Evolutionary conservation across 1,140 invertebrate genomes (phyloP).

Genomic region (Calliopsis andreniformis): DNA sequence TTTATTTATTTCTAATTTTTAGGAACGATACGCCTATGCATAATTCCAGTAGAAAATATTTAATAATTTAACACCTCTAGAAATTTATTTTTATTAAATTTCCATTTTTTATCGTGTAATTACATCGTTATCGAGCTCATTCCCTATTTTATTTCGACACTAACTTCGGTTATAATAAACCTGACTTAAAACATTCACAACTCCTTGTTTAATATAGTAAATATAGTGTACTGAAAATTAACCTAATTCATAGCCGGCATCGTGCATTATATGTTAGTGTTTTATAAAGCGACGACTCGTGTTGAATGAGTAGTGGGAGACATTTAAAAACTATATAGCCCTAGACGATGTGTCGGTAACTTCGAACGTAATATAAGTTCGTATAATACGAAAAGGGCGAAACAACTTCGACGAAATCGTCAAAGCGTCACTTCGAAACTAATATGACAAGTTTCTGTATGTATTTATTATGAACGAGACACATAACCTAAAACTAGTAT

Average conservation of each 20-base stretch:
- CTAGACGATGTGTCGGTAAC: constrained; percentile 8
- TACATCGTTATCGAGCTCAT: no score
- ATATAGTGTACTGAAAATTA: constrained; percentile 29
- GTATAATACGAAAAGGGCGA: neutral
- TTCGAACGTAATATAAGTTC: constrained; percentile 7
- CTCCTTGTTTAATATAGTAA: neutral
- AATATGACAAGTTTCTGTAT: constrained; percentile 68
- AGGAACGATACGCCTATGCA: no score
- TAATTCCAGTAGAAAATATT: no score
- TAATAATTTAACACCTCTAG: no score
- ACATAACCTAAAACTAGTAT: constrained; percentile 55
- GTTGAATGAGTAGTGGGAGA: constrained; percentile 19
- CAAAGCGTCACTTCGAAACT: constrained; percentile 14
- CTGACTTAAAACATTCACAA: neutral
- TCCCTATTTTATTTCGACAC: no score
- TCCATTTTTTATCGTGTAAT: no score
- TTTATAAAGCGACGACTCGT: constrained; percentile 28
- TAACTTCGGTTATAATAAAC: neutral
- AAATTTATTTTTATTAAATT: constrained; percentile 7
- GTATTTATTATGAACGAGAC: constrained; percentile 49
- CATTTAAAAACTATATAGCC: constrained; percentile 36
- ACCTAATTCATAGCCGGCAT: constrained; percentile 47
- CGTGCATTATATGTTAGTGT: constrained; percentile 5
- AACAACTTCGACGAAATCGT: constrained; percentile 9
- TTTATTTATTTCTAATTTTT: no score